These are phyloP conservation scores for Heliconius nattereri DNA, from an alignment of 1,140 invertebrate species.

Conservation along the genomic window DNA sequence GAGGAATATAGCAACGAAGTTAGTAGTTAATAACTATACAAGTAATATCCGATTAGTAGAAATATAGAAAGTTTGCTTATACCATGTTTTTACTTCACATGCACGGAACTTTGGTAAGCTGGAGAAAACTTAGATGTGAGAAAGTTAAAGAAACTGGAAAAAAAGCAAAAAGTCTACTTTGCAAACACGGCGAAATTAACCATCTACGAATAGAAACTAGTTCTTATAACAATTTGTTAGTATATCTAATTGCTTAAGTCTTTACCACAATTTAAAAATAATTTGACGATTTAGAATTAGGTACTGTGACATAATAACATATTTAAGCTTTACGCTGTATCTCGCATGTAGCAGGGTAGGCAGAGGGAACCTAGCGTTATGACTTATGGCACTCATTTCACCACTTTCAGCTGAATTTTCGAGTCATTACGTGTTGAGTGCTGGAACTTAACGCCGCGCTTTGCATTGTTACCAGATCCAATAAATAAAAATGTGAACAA, in stretches of 20 bases:
- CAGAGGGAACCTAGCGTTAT: too few relatives aligned
- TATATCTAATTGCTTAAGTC: too few relatives aligned
- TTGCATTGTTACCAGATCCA: too few relatives aligned
- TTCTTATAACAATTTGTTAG: not conserved
- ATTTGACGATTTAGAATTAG: not conserved
- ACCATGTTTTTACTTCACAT: not conserved
- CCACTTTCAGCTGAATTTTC: too few relatives aligned
- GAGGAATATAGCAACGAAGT: not conserved
- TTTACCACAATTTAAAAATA: not conserved
- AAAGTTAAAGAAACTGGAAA: not conserved
- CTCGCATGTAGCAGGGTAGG: too few relatives aligned
- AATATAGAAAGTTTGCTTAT: slow-evolving; percentile 9
- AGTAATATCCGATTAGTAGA: not conserved
- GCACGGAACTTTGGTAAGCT: not conserved
- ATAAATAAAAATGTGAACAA: too few relatives aligned
- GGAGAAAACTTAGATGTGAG: not conserved
- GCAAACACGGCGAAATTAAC: not conserved
- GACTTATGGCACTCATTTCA: too few relatives aligned
- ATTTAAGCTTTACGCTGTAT: too few relatives aligned
- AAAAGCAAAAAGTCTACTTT: not conserved
- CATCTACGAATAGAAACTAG: not conserved
- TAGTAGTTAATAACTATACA: not conserved
- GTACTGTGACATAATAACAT: too few relatives aligned
- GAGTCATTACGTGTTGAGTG: too few relatives aligned
- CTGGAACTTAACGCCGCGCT: too few relatives aligned